phyloP scores from a whole-genome alignment of 2,113 vertebrate species.

The Cottus gobio region DNA sequence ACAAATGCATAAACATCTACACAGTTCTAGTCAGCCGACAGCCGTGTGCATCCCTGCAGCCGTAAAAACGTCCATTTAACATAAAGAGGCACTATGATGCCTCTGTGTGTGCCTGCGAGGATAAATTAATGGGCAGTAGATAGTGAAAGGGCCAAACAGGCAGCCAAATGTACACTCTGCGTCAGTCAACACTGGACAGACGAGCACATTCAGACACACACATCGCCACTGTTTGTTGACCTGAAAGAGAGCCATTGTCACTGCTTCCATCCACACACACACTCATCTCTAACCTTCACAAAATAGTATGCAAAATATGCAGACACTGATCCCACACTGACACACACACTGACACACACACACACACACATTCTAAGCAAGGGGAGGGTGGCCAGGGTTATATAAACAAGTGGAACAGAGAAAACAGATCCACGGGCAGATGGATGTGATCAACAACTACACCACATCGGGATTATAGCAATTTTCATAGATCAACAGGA shows the following conservation, averaged over 20 bases:
- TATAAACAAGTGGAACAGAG: slow-evolving; percentile 72
- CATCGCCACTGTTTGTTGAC: slow-evolving; percentile 73
- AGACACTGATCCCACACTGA: slow-evolving; percentile 73
- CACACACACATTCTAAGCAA: slow-evolving; percentile 47
- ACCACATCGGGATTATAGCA: slow-evolving; percentile 52
- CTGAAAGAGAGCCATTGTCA: slow-evolving; percentile 82
- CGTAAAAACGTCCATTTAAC: slow-evolving; percentile 68
- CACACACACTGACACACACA: slow-evolving; percentile 38
- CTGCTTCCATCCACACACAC: slow-evolving; percentile 58
- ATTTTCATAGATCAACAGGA: slow-evolving; percentile 43
- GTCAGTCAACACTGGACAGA: slow-evolving; percentile 73
- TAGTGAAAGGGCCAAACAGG: slow-evolving; percentile 75
- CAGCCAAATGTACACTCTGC: slow-evolving; percentile 74
- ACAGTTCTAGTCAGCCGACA: slow-evolving; percentile 47
- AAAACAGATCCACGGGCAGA: slow-evolving; percentile 46
- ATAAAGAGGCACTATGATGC: slow-evolving; percentile 72
- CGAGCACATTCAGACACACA: slow-evolving; percentile 73
- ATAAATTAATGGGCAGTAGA: slow-evolving; percentile 71
- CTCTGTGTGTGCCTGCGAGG: slow-evolving; percentile 68
- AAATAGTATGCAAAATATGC: slow-evolving; percentile 82
- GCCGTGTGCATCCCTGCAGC: slow-evolving; percentile 44
- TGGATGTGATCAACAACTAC: slow-evolving; percentile 46
- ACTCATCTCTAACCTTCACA: slow-evolving; percentile 76
- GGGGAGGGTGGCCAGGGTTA: slow-evolving; percentile 68
- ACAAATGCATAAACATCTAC: slow-evolving; percentile 40